Evolutionary conservation across 2,888 invertebrate genomes (phyloP).

Genomic region (Platycheirus rosarum): DNA sequence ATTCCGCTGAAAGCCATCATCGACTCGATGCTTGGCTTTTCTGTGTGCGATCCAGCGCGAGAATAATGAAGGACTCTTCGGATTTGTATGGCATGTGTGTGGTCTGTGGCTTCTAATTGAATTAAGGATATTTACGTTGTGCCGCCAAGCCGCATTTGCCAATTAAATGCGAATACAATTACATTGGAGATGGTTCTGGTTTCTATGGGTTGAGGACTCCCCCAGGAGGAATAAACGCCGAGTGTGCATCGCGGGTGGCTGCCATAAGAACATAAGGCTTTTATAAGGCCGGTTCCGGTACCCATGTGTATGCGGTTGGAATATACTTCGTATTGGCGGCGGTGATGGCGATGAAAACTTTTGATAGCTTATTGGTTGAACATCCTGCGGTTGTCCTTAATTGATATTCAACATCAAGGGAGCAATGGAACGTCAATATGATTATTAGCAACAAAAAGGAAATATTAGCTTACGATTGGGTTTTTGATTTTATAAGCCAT

Average conservation of each 20-base stretch:
- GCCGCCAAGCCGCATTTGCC: constrained; percentile 71
- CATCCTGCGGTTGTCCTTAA: constrained; percentile 7
- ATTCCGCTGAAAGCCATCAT: constrained; percentile 47
- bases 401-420: background rate
- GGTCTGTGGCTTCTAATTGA: constrained; percentile 73
- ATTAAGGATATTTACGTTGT: constrained; percentile 66
- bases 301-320: background rate
- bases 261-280: constrained; percentile 11
- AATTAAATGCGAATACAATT: constrained; percentile 69
- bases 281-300: constrained; percentile 1
- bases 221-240: background rate
- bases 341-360: background rate
- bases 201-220: background rate
- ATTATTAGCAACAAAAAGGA: background rate
- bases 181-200: constrained; percentile 38
- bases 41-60: constrained; percentile 33
- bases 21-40: constrained; percentile 28
- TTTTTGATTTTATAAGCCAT: too few species aligned
- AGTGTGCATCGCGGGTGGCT: constrained; percentile 28
- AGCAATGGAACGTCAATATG: background rate
- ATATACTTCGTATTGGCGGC: background rate
- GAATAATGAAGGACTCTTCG: constrained; percentile 59
- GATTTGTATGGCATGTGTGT: constrained; percentile 64
- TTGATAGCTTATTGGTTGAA: background rate
- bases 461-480: background rate